Base-by-base conservation (phyloP, 1,140 invertebrate genomes). In the Samia ricini region DNA sequence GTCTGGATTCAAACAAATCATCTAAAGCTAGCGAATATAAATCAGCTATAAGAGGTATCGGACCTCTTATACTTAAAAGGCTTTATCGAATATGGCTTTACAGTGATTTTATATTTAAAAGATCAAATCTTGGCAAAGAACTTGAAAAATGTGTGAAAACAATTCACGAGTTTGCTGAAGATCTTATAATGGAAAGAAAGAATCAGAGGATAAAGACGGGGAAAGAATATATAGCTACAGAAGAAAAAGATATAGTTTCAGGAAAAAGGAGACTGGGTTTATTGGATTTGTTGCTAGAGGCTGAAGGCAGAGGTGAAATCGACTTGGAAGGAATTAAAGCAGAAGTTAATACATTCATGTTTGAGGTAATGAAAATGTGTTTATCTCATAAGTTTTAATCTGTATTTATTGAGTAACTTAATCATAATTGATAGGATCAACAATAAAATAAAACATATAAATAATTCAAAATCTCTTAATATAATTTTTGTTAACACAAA, bases 331-430 rank as follows among this genome's bases (percentile, higher is more conserved):
- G 96, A 63, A 95, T 97, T 33, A 90, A 93, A 62, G 95, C 96
- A 79, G 96, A 97, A 91, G 95, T 96, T 1, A 95, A 96, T 77
- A 97, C 95, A 0, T 97, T 96, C 72, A 95, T 96, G 92, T 96
- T 96, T 87, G 95, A 94, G 95, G 96, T 63, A 95, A 97, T 36
- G 90, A 93, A 63, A 95, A 97, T 79, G 96, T 97, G 91, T 95
- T 96, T 1, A 95, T 96, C 77, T 96, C 95, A 0, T 97, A 96
- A 71, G 95, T 96, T 92, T 96, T 96, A 88, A 95, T n/a, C 10
- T 10, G 10, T 15, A 42, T 42, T n/a, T 42, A 15, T 42, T 42
- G 1, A 42, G 10, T 10, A 42, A 15, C 10, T 2, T 42, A 15
- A 1, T 2, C 18, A 42, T 42, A 42, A 42, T 42, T 42, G n/a